These are phyloP conservation scores for Folsomia manolachei DNA, from an alignment of 2,888 invertebrate species.

Conservation along the genomic window DNA sequence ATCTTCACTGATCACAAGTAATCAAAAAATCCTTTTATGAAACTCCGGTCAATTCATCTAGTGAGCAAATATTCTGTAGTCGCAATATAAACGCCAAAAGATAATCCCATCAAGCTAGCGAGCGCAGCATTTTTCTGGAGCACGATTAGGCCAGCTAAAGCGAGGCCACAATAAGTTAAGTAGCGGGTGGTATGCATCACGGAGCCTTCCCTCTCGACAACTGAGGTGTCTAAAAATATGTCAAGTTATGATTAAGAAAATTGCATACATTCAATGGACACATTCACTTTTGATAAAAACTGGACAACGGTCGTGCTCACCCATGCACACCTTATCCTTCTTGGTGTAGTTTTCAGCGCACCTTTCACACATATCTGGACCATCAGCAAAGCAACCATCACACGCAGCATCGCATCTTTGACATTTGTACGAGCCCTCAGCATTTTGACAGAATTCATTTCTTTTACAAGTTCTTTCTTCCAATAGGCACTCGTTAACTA, in stretches of 20 bases:
- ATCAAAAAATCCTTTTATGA: too few relatives aligned
- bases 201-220: conserved; percentile 42
- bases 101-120: conserved; percentile 73
- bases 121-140: conserved; percentile 74
- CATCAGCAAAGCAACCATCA: conserved; percentile 78
- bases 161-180: conserved; percentile 78
- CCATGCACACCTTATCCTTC: conserved; percentile 73
- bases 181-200: conserved; percentile 67
- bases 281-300: not conserved
- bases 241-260: not conserved
- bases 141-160: conserved; percentile 79
- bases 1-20: too few relatives aligned
- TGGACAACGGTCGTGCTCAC: conserved; percentile 60
- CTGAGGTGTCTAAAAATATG: conserved; percentile 48
- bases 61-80: conserved; percentile 75
- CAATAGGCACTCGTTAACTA: conserved; percentile 73
- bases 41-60: not conserved
- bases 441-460: conserved; percentile 84
- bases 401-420: conserved; percentile 79
- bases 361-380: conserved; percentile 81
- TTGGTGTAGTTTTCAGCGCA: conserved; percentile 73
- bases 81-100: conserved; percentile 77
- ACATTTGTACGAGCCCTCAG: conserved; percentile 77
- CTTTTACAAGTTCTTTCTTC: conserved; percentile 58
- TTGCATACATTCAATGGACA: not conserved